Conservation (phyloP, 1,140 invertebrate species). For the Colletes gigas region DNA sequence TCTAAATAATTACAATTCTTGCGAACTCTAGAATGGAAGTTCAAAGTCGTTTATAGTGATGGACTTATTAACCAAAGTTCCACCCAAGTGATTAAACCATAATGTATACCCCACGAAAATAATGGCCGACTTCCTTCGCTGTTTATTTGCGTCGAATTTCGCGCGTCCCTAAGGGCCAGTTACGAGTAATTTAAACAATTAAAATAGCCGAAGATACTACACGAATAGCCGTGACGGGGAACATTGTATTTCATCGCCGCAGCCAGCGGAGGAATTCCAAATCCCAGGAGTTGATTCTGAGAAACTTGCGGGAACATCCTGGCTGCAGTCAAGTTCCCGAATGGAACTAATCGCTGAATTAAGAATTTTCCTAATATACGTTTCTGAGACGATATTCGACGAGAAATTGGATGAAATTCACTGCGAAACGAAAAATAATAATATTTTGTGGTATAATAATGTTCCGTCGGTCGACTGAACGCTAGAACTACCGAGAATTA, state of each 20-base stretch:
- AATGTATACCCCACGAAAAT: too few relatives aligned
- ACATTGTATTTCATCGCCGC: constrained; percentile 6
- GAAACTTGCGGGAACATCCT: not conserved
- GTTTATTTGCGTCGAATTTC: not conserved
- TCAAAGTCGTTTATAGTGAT: too few relatives aligned
- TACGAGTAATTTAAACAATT: constrained; percentile 14
- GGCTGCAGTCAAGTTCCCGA: not conserved
- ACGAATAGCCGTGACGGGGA: not conserved
- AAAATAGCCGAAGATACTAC: not conserved
- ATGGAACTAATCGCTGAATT: not conserved
- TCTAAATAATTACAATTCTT: too few relatives aligned
- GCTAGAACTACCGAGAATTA: too few relatives aligned
- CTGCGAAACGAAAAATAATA: too few relatives aligned
- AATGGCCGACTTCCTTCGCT: not conserved
- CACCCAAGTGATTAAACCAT: too few relatives aligned
- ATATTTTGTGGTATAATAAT: too few relatives aligned
- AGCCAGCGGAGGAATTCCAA: not conserved
- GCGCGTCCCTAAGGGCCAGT: not conserved
- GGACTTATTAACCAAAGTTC: too few relatives aligned
- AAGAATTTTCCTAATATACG: not conserved
- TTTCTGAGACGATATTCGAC: too few relatives aligned
- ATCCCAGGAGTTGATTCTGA: not conserved
- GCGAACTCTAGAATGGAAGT: too few relatives aligned
- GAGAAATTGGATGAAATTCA: too few relatives aligned
- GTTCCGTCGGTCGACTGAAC: too few relatives aligned